Evolutionary conservation across 2,797 vertebrate species (phyloP).

Genomic region (Girardinus metallicus): DNA sequence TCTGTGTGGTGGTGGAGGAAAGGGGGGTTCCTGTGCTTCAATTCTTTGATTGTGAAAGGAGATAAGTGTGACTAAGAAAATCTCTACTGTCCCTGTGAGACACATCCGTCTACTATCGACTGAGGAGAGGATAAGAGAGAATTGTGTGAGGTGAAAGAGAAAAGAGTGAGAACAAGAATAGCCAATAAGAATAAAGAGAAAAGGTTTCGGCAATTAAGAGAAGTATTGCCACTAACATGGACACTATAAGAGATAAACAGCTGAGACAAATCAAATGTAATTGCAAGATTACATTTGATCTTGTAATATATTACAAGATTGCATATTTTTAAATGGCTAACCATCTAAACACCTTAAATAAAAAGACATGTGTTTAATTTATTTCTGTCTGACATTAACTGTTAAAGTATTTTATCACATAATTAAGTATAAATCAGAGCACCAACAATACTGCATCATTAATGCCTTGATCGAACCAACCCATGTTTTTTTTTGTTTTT

Average conservation of each 20-base stretch:
- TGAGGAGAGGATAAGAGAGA: slow-evolving; percentile 2
- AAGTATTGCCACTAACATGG: slow-evolving; percentile 13
- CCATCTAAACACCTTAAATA: slow-evolving; percentile 12
- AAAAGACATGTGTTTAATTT: slow-evolving; percentile 16
- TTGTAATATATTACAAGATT: neutral
- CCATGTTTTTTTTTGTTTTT: neutral
- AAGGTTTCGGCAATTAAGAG: neutral
- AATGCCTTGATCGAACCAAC: neutral
- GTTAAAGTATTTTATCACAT: too few species aligned
- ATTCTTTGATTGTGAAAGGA: neutral
- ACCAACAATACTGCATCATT: neutral
- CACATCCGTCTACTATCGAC: neutral
- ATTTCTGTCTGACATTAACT: neutral
- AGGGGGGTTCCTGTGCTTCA: neutral
- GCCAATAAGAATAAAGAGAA: slow-evolving; percentile 1
- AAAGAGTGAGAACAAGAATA: slow-evolving; percentile 2
- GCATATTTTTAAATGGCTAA: slow-evolving; percentile 8
- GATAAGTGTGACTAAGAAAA: neutral
- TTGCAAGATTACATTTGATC: neutral
- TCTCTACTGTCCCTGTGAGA: neutral
- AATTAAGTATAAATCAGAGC: slow-evolving; percentile 1
- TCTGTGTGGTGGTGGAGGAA: too few species aligned
- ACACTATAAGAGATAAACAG: slow-evolving; percentile 9
- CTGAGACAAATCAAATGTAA: neutral
- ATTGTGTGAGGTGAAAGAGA: neutral